phyloP scores from a whole-genome alignment of 2,113 vertebrate genomes.

The Cyanocitta stelleri region DNA sequence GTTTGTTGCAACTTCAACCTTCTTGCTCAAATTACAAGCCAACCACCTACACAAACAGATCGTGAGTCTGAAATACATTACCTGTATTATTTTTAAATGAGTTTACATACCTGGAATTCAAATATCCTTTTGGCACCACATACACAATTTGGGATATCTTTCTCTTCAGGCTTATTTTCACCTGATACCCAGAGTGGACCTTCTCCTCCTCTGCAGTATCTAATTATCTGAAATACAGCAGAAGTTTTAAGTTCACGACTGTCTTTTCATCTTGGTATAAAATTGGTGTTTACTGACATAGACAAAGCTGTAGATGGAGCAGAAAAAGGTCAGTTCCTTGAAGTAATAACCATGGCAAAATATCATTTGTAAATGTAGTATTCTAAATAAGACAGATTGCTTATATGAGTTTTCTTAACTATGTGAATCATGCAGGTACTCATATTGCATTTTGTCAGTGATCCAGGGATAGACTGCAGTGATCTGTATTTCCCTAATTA shows the following conservation, averaged over 20 bases:
- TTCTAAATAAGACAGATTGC: background rate
- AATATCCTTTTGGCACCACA: conserved; percentile 89
- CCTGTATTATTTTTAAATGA: background rate
- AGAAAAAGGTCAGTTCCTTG: background rate
- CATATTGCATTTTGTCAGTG: background rate
- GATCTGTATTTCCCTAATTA: background rate
- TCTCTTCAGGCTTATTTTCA: conserved; percentile 78
- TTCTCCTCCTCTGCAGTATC: conserved; percentile 82
- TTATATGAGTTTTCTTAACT: background rate
- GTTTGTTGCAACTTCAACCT: background rate
- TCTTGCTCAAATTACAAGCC: background rate
- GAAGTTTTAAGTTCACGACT: background rate
- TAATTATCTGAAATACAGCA: conserved; percentile 80
- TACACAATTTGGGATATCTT: conserved; percentile 83
- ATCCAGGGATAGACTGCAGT: background rate
- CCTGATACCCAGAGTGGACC: conserved; percentile 88
- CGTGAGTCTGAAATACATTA: background rate
- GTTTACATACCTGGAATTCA: conserved; percentile 89
- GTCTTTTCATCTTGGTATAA: background rate
- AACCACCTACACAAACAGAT: background rate
- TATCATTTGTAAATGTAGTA: background rate
- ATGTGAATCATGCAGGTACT: background rate
- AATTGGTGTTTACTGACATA: background rate
- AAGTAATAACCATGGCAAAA: background rate
- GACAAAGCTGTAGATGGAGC: background rate